phyloP scores from a whole-genome alignment of 2,888 invertebrate genomes.

The Yponomeuta cagnagella region DNA sequence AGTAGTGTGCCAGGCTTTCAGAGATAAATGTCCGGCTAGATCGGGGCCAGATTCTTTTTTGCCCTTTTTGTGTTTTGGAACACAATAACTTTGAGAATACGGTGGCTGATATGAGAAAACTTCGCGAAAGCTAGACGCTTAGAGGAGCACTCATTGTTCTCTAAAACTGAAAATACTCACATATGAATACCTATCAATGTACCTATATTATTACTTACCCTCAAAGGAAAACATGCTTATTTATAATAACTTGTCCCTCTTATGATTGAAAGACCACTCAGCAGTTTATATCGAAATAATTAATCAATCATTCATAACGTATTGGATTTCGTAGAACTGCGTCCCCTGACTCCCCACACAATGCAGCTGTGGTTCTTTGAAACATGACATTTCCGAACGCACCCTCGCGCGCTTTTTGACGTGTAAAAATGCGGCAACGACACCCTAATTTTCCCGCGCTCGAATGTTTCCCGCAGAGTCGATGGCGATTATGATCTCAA shows the following conservation, averaged over 20 bases:
- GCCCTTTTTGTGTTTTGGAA: no score
- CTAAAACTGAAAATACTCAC: no score
- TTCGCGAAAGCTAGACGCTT: no score
- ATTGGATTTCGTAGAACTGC: constrained; percentile 36
- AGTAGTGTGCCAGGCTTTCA: no score
- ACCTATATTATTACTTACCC: no score
- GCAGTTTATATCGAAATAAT: not conserved
- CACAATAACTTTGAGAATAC: no score
- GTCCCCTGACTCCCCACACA: constrained; percentile 23
- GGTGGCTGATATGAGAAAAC: no score
- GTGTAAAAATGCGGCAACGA: constrained; percentile 15
- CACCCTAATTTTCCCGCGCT: not conserved
- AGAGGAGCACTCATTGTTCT: no score
- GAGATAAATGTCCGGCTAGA: no score
- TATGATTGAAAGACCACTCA: not conserved
- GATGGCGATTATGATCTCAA: not conserved
- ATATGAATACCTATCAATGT: no score
- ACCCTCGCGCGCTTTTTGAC: constrained; percentile 25
- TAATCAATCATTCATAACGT: not conserved
- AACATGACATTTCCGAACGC: constrained; percentile 29
- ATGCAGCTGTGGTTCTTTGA: constrained; percentile 48
- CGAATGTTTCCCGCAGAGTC: not conserved
- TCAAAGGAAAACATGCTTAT: no score
- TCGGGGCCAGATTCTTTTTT: no score
- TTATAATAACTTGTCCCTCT: not conserved